These are phyloP conservation scores for Anticlea derivata DNA, from an alignment of 2,888 invertebrate species.

Conservation along the genomic window DNA sequence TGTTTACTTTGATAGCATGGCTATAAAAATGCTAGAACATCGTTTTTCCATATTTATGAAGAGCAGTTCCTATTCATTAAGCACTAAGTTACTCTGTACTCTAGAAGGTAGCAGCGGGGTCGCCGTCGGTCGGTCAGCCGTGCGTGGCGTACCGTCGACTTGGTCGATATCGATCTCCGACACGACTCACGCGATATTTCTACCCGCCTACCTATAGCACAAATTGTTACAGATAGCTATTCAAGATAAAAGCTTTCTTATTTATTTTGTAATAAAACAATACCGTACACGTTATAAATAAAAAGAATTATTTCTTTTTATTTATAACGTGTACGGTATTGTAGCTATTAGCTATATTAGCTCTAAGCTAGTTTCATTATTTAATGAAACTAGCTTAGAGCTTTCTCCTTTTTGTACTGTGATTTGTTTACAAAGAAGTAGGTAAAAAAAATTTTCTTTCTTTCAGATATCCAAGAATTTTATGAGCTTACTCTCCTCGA, in stretches of 20 bases:
- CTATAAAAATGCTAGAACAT: too few species aligned
- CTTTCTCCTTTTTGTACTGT: too few species aligned
- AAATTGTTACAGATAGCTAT: constrained; percentile 47
- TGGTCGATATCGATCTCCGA: constrained; percentile 61
- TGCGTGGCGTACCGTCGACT: constrained; percentile 17
- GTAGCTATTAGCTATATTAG: constrained; percentile 37
- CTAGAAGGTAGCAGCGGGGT: constrained; percentile 42
- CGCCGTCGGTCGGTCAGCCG: constrained; percentile 46
- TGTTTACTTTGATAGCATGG: too few species aligned
- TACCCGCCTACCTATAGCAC: constrained; percentile 43
- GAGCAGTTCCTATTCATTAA: too few species aligned
- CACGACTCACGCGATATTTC: constrained; percentile 59
- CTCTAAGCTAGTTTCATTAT: too few species aligned
- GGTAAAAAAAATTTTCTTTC: background rate
- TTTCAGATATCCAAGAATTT: constrained; percentile 98
- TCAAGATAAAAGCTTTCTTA: constrained; percentile 37
- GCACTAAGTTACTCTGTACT: constrained; percentile 16
- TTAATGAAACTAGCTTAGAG: too few species aligned
- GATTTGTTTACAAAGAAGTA: too few species aligned
- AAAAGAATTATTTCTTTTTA: too few species aligned
- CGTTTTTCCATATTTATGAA: too few species aligned
- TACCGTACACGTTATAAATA: background rate
- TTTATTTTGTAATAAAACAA: constrained; percentile 8
- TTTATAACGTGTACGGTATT: constrained; percentile 1
- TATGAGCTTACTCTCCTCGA: constrained; percentile 98